phyloP scores from a whole-genome alignment of 2,888 invertebrate genomes.

The Conistra vaccinii region DNA sequence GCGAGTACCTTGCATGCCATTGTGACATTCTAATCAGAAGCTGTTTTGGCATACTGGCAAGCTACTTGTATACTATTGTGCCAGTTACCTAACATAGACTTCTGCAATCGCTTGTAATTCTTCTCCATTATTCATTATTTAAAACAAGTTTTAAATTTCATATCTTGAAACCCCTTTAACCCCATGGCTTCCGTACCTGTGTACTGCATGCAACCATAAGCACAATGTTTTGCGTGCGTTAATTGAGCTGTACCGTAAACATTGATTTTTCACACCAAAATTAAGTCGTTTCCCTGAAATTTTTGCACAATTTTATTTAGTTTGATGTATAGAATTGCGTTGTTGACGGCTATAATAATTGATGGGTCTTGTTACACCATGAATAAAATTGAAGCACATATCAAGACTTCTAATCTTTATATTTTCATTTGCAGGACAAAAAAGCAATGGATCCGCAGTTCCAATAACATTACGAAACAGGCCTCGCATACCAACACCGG shows the following conservation, averaged over 20 bases:
- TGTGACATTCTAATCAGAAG: too few species aligned
- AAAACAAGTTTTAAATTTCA: too few species aligned
- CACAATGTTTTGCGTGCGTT: too few species aligned
- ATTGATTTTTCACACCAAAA: background rate
- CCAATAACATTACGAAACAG: constrained; percentile 94
- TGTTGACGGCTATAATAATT: too few species aligned
- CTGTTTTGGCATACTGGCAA: too few species aligned
- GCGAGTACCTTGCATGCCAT: too few species aligned
- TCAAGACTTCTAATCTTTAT: background rate
- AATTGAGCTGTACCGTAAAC: background rate
- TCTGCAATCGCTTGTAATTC: background rate
- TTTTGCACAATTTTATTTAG: background rate
- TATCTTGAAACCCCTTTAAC: too few species aligned
- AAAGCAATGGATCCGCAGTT: constrained; percentile 93
- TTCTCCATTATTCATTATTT: constrained; percentile 2
- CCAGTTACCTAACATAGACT: too few species aligned
- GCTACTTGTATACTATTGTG: too few species aligned
- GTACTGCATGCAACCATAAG: too few species aligned
- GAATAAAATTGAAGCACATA: background rate
- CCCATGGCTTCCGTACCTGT: too few species aligned
- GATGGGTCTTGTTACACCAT: background rate
- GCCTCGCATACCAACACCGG: constrained; percentile 97
- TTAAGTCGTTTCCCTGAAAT: background rate
- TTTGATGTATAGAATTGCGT: background rate
- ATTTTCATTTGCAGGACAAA: constrained; percentile 87